Evolutionary conservation across 2,888 invertebrate genomes (phyloP).

Genomic region (Zeuzera pyrina): DNA sequence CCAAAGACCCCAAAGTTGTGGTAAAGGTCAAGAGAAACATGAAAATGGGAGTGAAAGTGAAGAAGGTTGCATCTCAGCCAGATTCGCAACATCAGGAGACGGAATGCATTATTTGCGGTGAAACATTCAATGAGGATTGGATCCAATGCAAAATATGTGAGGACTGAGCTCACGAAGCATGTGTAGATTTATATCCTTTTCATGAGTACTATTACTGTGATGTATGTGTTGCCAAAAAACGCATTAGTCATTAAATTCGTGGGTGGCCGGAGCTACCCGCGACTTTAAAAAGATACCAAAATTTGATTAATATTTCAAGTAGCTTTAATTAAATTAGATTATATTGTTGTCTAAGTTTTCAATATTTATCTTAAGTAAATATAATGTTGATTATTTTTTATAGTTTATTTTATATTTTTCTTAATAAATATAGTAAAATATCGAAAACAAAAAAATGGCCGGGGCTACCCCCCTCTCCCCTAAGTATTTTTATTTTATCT

Average conservation of each 20-base stretch:
- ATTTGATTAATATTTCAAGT: background rate
- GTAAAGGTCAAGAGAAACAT: too few relatives aligned
- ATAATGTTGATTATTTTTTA: too few relatives aligned
- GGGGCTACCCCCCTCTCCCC: background rate
- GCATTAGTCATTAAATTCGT: constrained; percentile 1
- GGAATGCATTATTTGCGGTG: constrained; percentile 8
- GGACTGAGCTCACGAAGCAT: constrained; percentile 10
- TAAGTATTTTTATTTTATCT: too few relatives aligned
- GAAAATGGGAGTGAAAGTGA: background rate
- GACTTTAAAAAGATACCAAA: background rate
- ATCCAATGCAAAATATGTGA: constrained; percentile 9
- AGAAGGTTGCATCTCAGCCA: background rate
- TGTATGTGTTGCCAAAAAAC: constrained; percentile 7
- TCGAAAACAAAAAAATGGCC: background rate
- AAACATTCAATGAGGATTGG: constrained; percentile 9
- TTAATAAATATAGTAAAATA: background rate
- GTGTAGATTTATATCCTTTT: constrained; percentile 7
- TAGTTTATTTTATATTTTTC: background rate
- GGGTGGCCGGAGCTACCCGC: constrained; percentile 1
- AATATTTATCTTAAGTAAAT: too few relatives aligned
- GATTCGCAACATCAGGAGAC: constrained; percentile 2
- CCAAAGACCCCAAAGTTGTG: background rate
- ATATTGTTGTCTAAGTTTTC: background rate
- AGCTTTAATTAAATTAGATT: background rate
- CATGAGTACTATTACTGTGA: constrained; percentile 7